phyloP scores from a whole-genome alignment of 1,140 invertebrate species.

The Aphis craccivora region DNA sequence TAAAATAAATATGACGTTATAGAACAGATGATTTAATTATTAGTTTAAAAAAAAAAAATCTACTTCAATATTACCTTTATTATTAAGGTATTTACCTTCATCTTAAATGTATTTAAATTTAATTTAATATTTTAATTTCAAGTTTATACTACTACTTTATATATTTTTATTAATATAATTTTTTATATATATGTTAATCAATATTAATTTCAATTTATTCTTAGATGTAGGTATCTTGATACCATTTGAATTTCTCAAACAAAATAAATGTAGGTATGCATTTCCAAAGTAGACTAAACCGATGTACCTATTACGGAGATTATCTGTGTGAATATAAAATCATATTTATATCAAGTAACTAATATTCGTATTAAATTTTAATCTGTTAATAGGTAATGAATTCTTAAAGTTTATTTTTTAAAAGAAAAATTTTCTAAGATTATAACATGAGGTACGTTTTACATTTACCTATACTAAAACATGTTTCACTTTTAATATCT shows the following conservation, averaged over 20 bases:
- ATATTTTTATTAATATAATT: neutral
- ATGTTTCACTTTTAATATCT: neutral
- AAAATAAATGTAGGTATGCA: neutral
- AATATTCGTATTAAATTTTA: neutral
- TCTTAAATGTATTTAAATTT: neutral
- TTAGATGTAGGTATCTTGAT: neutral
- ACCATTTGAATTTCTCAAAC: neutral
- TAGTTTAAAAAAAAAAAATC: neutral
- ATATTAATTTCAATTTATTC: neutral
- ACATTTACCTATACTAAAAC: neutral
- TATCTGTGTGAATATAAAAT: neutral
- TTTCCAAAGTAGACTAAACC: neutral
- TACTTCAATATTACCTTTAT: neutral
- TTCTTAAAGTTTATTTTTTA: neutral
- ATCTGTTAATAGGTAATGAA: neutral
- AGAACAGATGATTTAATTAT: too few species aligned
- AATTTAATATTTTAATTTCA: neutral
- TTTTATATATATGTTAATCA: neutral
- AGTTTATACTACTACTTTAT: neutral
- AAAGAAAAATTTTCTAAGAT: neutral
- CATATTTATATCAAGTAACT: neutral
- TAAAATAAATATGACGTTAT: too few species aligned
- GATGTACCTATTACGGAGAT: too few species aligned
- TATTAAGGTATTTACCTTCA: neutral
- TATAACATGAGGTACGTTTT: neutral